Base-by-base conservation (phyloP, 2,888 invertebrate species). In the Stenchaetothrips biformis region DNA sequence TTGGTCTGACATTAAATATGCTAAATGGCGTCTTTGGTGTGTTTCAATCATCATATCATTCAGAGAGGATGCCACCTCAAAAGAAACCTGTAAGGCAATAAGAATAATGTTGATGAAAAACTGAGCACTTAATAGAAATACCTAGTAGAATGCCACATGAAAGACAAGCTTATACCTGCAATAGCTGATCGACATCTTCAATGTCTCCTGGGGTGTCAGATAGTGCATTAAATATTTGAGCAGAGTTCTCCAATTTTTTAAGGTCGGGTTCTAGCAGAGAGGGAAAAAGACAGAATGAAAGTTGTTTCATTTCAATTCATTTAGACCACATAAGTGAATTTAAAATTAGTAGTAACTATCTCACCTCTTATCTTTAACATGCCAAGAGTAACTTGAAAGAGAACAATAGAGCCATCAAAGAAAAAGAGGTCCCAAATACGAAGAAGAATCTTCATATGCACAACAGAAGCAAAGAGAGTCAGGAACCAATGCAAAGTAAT, bases 401-500 rank as follows among this genome's bases (percentile, higher is more conserved):
- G 89, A 48, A 97, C 93, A 82, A 96, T 92, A 49, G 98, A 97
- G 53, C 99, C 99, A 86, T 98, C 97, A 85, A 96, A 94, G 87
- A 98, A 97, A 87, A 99, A 96, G 83, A 98, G 90, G 88, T 99
- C 99, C 99, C 99, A 99, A 83, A 99, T 92, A 83, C 98, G 90
- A 77, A 94, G 89, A 82, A 99, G 90, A 83, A 98, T 95, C 89
- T 95, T 96, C 92, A 97, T 97, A 85, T 98, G 96, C 4, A 99
- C 95, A 79, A 98, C 97, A 86, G 96, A 97, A 0, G 99, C 96
- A 88, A 98, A 99, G 48, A 99, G 87, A 2, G 99, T 98, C 79
- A 99, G 89, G 79, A 99, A 98, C 99, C 99, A 99, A 86, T 98
- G 97, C 85, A 98, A 90, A 25, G 97, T 97, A 85, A 99, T 98